A percentile compares a stretch with the other conserved stretches of the same genome.
Evolutionary conservation across 2,888 invertebrate genomes (phyloP).

Genomic region (Ennomos fuscantarius): DNA sequence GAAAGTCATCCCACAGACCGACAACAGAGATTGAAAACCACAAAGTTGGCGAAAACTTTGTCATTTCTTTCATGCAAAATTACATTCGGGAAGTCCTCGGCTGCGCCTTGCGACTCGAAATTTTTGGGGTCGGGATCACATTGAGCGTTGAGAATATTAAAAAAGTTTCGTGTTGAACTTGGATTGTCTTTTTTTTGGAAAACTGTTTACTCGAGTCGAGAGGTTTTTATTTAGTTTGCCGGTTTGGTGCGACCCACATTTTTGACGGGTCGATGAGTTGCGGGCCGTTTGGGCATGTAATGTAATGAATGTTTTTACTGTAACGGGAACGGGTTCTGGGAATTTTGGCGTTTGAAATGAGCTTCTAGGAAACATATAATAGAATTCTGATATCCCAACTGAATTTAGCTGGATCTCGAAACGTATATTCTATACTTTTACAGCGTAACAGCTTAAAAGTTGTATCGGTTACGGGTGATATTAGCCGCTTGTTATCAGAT

Average conservation of each 20-base stretch:
- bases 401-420: too few species aligned
- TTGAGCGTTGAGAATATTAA: constrained; percentile 81
- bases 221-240: constrained; percentile 25
- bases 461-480: too few species aligned
- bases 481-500: too few species aligned
- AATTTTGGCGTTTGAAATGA: not conserved
- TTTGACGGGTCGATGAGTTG: constrained; percentile 15
- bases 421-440: too few species aligned
- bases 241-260: constrained; percentile 16
- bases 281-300: not conserved
- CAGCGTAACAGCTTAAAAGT: too few species aligned
- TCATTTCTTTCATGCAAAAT: constrained; percentile 81
- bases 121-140: constrained; percentile 75
- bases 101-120: constrained; percentile 57
- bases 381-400: too few species aligned
- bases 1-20: constrained; percentile 12
- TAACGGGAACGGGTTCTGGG: not conserved
- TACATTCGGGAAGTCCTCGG: constrained; percentile 70
- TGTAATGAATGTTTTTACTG: not conserved
- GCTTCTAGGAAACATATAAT: too few species aligned
- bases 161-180: constrained; percentile 78
- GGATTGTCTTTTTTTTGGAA: constrained; percentile 80
- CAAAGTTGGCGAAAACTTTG: constrained; percentile 69
- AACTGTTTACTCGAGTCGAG: constrained; percentile 60
- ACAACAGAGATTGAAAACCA: constrained; percentile 60